phyloP scores from a whole-genome alignment of 1,140 invertebrate genomes.

The Drosophila malerkotliana region DNA sequence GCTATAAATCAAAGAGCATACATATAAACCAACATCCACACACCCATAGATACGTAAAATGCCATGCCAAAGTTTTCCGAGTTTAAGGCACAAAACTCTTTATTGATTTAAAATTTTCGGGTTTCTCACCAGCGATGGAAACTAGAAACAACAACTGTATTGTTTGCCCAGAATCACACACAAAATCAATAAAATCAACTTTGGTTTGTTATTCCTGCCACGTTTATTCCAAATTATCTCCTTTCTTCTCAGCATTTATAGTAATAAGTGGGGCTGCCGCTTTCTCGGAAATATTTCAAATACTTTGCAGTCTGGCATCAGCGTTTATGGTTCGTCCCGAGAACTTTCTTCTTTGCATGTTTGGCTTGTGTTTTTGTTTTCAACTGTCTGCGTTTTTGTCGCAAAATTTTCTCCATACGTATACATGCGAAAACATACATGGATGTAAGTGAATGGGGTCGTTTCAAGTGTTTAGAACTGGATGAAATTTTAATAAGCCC shows the following conservation, averaged over 20 bases:
- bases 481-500: conserved; percentile 73
- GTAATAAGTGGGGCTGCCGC: conserved; percentile 45
- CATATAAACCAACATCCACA: neutral
- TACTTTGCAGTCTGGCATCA: conserved; percentile 36
- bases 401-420: conserved; percentile 19
- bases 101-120: conserved; percentile 26
- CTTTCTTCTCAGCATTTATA: conserved; percentile 35
- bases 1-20: conserved; percentile 53
- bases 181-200: conserved; percentile 57
- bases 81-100: conserved; percentile 21
- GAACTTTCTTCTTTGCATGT: conserved; percentile 50
- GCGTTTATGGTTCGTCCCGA: conserved; percentile 41
- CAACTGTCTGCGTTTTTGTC: conserved; percentile 28
- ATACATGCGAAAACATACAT: neutral
- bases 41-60: conserved; percentile 8
- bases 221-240: conserved; percentile 69
- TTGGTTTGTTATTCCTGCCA: conserved; percentile 51
- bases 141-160: conserved; percentile 22
- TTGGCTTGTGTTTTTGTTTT: conserved; percentile 48
- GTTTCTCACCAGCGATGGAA: conserved; percentile 9
- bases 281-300: conserved; percentile 48
- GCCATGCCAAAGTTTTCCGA: conserved; percentile 11
- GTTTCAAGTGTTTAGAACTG: conserved; percentile 60
- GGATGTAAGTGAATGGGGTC: neutral
- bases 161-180: conserved; percentile 27